phyloP scores from a whole-genome alignment of 2,113 vertebrate species.

The Asarcornis scutulata region DNA sequence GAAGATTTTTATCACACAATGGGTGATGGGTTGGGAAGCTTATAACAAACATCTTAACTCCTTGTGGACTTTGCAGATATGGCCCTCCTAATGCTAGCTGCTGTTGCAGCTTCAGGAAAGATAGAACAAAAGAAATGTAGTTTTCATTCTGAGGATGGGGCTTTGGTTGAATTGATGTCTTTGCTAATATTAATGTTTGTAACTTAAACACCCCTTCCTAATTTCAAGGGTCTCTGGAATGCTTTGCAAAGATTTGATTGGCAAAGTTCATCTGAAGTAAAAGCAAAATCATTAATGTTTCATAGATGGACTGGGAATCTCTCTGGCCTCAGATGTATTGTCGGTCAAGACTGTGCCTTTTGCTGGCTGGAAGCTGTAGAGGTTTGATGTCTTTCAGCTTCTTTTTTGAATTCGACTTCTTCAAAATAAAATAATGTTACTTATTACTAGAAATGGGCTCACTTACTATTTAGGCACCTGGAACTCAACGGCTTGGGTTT shows the following conservation, averaged over 20 bases:
- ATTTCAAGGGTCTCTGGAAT: neutral
- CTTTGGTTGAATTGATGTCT: neutral
- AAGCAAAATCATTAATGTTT: neutral
- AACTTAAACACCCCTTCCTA: neutral
- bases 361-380: neutral
- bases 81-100: neutral
- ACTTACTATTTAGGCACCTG: neutral
- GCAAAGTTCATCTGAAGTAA: neutral
- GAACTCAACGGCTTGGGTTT: neutral
- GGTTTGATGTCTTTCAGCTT: neutral
- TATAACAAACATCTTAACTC: slow-evolving; percentile 38
- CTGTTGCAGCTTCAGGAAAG: neutral
- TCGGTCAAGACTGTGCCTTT: neutral
- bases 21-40: slow-evolving; percentile 40
- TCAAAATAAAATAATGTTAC: neutral
- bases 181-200: neutral
- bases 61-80: slow-evolving; percentile 34
- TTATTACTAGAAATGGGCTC: neutral
- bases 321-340: neutral
- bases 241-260: neutral
- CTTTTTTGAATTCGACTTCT: neutral
- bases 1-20: slow-evolving; percentile 55
- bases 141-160: neutral
- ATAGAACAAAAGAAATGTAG: neutral
- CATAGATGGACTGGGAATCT: neutral